A percentile compares a stretch with the other conserved stretches of the same genome.
Evolutionary conservation across 2,113 vertebrate species (phyloP).

Genomic region (Seriola aureovittata): DNA sequence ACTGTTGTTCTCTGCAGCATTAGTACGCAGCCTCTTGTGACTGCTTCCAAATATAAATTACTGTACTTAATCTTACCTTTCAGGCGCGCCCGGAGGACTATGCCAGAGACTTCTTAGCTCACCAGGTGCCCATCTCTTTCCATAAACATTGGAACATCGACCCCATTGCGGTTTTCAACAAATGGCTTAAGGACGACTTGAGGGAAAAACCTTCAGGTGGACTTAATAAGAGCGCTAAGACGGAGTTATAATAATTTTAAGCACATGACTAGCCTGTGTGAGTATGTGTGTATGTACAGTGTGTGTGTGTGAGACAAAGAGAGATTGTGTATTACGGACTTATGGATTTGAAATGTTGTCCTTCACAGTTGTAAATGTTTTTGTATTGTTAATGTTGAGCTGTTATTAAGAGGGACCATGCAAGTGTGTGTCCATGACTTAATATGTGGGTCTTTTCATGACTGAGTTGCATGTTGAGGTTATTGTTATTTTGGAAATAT

Average conservation of each 20-base stretch:
- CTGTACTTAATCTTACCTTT: constrained; percentile 61
- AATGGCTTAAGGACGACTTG: constrained; percentile 88
- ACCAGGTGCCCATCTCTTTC: constrained; percentile 97
- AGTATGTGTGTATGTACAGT: constrained; percentile 25
- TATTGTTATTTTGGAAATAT: constrained; percentile 48
- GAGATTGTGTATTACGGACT: constrained; percentile 18
- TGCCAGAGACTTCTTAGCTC: constrained; percentile 90
- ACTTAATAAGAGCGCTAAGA: constrained; percentile 74
- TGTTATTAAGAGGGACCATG: constrained; percentile 47
- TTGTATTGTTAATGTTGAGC: constrained; percentile 64
- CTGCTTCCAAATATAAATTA: constrained; percentile 56
- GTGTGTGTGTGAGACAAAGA: constrained; percentile 4
- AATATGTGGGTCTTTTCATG: constrained; percentile 41
- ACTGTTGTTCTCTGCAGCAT: constrained; percentile 9
- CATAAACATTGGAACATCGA: constrained; percentile 99
- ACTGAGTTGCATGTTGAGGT: constrained; percentile 58
- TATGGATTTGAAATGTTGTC: constrained; percentile 33
- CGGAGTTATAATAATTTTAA: constrained; percentile 86
- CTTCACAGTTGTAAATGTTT: constrained; percentile 70
- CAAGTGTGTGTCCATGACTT: constrained; percentile 31
- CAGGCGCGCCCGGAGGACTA: constrained; percentile 97
- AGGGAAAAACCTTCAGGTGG: constrained; percentile 47
- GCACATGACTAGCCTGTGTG: constrained; percentile 32
- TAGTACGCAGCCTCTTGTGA: constrained; percentile 12
- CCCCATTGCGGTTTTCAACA: constrained; percentile 91